Percentiles rank a stretch among this genome's conserved stretches.
These are phyloP conservation scores for Ibycter americanus DNA, from an alignment of 2,797 vertebrate genomes.

Conservation along the genomic window DNA sequence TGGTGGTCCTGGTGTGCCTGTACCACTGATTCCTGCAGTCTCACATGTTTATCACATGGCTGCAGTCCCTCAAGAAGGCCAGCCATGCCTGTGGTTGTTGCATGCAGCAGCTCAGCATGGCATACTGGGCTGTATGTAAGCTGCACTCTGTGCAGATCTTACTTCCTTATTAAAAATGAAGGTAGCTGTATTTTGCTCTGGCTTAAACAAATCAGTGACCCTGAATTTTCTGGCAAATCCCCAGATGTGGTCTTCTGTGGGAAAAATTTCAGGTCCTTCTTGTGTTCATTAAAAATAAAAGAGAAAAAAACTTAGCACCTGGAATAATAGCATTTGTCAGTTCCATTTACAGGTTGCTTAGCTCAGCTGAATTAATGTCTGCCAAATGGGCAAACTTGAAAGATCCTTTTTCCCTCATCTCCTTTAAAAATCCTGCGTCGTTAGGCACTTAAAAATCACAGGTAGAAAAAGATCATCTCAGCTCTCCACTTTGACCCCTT, in stretches of 20 bases:
- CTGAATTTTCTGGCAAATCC: slow-evolving; percentile 18
- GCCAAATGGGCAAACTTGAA: slow-evolving; percentile 52
- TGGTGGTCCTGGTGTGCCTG: not conserved
- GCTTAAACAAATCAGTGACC: slow-evolving; percentile 30
- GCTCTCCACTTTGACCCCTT: not conserved
- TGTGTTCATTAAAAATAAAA: slow-evolving; percentile 66
- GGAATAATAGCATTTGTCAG: slow-evolving; percentile 58
- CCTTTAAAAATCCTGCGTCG: slow-evolving; percentile 37
- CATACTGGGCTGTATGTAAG: not conserved
- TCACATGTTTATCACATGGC: not conserved
- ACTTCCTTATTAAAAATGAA: slow-evolving; percentile 52
- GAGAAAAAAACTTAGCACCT: slow-evolving; percentile 14
- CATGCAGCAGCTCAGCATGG: not conserved
- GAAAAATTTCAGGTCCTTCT: not conserved
- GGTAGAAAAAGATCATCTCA: not conserved
- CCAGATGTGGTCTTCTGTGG: not conserved
- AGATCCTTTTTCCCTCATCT: slow-evolving; percentile 1
- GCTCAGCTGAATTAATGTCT: slow-evolving; percentile 69
- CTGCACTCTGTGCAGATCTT: not conserved
- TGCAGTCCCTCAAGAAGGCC: not conserved
- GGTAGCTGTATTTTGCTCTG: not conserved
- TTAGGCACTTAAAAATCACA: slow-evolving; percentile 55
- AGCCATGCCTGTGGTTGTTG: not conserved
- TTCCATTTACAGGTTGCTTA: slow-evolving; percentile 64
- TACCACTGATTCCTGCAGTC: not conserved